A percentile compares a stretch with the other conserved stretches of the same genome.
These are phyloP conservation scores for Coecobrya sp. DNA, from an alignment of 2,888 invertebrate species.

Conservation along the genomic window DNA sequence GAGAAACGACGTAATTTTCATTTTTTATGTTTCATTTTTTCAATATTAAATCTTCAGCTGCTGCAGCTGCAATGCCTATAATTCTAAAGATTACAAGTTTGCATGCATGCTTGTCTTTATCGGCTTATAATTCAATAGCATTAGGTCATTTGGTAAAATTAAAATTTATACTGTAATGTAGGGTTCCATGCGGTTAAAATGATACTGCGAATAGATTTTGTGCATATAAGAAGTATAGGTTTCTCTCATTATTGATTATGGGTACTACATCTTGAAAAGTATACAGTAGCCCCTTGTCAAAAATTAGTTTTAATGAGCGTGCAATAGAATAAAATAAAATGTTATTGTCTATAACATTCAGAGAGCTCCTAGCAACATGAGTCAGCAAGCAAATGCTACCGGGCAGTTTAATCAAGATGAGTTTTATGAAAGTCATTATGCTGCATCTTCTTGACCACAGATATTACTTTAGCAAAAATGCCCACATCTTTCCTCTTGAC, in stretches of 20 bases:
- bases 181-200: neutral
- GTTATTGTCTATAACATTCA: conserved; percentile 9
- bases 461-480: conserved; percentile 19
- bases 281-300: conserved; percentile 48
- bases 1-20: conserved; percentile 28
- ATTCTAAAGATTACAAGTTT: conserved; percentile 24
- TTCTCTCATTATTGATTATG: neutral
- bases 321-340: neutral
- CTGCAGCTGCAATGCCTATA: neutral
- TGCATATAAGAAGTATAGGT: neutral
- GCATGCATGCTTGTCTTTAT: conserved; percentile 5
- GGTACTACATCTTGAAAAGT: conserved; percentile 19
- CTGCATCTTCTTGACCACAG: conserved; percentile 39
- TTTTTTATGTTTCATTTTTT: neutral
- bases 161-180: conserved; percentile 21
- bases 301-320: conserved; percentile 48
- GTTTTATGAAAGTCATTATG: conserved; percentile 51
- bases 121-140: conserved; percentile 29
- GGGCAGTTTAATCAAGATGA: conserved; percentile 48
- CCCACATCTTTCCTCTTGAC: neutral
- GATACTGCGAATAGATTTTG: neutral
- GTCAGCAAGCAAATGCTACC: conserved; percentile 23
- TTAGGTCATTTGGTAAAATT: conserved; percentile 22
- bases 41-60: neutral
- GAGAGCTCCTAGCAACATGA: neutral